Evolutionary conservation across 1,140 invertebrate genomes (phyloP).

Genomic region (Trichoplusia ni): DNA sequence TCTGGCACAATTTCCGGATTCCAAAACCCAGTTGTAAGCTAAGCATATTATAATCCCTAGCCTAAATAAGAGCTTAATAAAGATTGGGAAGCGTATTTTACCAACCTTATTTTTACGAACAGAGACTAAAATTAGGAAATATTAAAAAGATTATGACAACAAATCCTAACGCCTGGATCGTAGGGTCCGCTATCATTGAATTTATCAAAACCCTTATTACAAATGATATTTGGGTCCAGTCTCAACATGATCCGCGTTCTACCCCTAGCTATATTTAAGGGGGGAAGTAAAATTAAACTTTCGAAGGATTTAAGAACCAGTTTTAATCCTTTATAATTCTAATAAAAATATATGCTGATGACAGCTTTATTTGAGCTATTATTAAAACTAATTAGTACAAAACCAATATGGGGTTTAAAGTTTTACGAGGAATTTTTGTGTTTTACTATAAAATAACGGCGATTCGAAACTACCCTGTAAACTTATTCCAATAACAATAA

Average conservation of each 20-base stretch:
- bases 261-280: conserved; percentile 26
- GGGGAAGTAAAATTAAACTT: conserved; percentile 26
- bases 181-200: conserved; percentile 19
- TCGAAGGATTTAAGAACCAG: not conserved
- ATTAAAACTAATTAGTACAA: not conserved
- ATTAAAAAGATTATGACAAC: conserved; percentile 24
- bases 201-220: conserved; percentile 29
- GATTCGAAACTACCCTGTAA: too few species aligned
- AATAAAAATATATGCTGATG: conserved; percentile 11
- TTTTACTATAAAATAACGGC: too few species aligned
- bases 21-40: not conserved
- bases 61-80: conserved; percentile 21
- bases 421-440: too few species aligned
- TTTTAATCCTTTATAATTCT: conserved; percentile 25
- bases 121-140: conserved; percentile 7
- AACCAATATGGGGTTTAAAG: not conserved
- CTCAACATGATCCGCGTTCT: conserved; percentile 16
- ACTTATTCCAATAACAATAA: too few species aligned
- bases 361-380: not conserved
- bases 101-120: conserved; percentile 13
- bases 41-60: not conserved
- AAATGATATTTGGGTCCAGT: conserved; percentile 29
- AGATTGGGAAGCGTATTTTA: not conserved
- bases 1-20: conserved; percentile 2
- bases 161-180: conserved; percentile 19